Conservation (phyloP, 2,797 vertebrate species). For the Eospalax fontanierii region DNA sequence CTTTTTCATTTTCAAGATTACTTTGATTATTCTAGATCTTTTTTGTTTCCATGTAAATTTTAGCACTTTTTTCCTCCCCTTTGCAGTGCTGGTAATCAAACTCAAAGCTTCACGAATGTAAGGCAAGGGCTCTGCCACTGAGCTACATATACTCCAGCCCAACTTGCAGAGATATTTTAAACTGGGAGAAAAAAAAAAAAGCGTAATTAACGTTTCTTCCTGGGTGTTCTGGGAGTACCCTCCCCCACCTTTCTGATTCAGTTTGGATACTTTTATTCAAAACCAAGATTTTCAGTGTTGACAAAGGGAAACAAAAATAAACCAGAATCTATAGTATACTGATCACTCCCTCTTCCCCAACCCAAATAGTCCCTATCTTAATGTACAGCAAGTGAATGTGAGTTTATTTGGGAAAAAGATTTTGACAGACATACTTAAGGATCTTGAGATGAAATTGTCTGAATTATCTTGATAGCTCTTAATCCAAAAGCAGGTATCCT, state of each 20-base stretch:
- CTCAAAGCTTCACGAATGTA: not conserved
- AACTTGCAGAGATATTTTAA: slow-evolving; percentile 6
- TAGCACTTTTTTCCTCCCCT: not conserved
- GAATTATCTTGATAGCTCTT: not conserved
- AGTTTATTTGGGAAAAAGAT: not conserved
- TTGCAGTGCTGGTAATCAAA: not conserved
- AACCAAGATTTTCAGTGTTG: not conserved
- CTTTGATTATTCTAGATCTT: slow-evolving; percentile 33
- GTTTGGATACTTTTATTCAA: slow-evolving; percentile 9
- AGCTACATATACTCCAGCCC: not conserved
- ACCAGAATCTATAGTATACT: not conserved
- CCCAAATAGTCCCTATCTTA: not conserved
- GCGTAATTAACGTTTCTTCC: slow-evolving; percentile 34
- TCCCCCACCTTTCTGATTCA: slow-evolving; percentile 10
- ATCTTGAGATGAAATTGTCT: not conserved
- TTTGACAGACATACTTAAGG: not conserved
- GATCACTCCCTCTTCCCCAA: not conserved
- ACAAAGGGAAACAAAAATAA: not conserved
- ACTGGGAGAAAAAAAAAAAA: slow-evolving; percentile 45
- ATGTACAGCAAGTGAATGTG: not conserved
- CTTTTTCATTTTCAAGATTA: slow-evolving; percentile 21
- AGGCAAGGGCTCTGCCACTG: not conserved
- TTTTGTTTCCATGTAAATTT: slow-evolving; percentile 14
- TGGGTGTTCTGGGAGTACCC: not conserved
- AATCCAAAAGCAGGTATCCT: not conserved